phyloP scores from a whole-genome alignment of 2,888 invertebrate species.

The Oscheius sp. region DNA sequence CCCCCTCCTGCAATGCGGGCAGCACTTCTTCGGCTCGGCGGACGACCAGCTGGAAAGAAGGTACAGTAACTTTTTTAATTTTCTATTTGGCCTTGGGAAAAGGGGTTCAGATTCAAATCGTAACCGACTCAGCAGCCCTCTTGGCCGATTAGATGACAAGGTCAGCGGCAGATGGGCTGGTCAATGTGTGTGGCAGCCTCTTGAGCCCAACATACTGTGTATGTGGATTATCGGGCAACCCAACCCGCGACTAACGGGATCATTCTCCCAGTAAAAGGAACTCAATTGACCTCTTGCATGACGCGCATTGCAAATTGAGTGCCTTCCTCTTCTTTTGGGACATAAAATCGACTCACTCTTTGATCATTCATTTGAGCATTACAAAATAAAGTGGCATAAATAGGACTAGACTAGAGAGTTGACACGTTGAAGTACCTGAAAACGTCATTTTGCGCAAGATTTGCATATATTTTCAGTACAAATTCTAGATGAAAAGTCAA shows the following conservation, averaged over 20 bases:
- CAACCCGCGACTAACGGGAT: neutral
- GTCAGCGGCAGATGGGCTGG: slow-evolving; percentile 19
- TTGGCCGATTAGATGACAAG: slow-evolving; percentile 19
- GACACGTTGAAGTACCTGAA: neutral
- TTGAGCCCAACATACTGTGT: slow-evolving; percentile 7
- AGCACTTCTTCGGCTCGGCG: slow-evolving; percentile 85
- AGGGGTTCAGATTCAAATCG: slow-evolving; percentile 3
- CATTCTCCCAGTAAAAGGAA: neutral
- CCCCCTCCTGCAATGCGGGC: slow-evolving; percentile 90
- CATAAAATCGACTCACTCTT: neutral
- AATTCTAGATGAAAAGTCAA: too few relatives aligned
- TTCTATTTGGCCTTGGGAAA: neutral
- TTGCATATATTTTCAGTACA: too few relatives aligned
- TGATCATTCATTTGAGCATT: slow-evolving; percentile 16
- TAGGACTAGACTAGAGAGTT: slow-evolving; percentile 14
- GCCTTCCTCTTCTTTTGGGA: neutral
- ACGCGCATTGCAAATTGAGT: too few relatives aligned
- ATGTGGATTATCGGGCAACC: neutral
- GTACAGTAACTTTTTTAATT: neutral
- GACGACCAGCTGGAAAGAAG: slow-evolving; percentile 13
- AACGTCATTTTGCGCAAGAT: too few relatives aligned
- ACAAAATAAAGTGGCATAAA: neutral
- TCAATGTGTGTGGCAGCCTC: neutral
- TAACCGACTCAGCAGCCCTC: neutral
- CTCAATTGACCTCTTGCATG: neutral